Conservation (phyloP, 2,113 vertebrate species). For the Mirza zaza region DNA sequence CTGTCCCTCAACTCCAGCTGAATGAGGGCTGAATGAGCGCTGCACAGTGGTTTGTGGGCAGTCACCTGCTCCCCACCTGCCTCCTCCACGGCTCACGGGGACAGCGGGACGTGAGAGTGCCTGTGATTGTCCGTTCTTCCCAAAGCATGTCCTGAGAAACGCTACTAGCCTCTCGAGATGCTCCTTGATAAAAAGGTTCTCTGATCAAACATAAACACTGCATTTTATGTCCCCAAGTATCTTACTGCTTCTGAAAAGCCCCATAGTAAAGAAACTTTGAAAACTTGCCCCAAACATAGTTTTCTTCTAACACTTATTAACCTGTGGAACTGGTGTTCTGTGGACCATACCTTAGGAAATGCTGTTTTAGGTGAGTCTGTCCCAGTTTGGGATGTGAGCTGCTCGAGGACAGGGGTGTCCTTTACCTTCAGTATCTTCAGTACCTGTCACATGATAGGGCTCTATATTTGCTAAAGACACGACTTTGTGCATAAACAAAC, state of each 20-base stretch:
- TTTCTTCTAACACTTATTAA: neutral
- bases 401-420: neutral
- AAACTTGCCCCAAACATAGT: neutral
- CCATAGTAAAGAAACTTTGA: neutral
- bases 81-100: neutral
- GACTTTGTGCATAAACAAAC: neutral
- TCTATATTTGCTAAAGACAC: neutral
- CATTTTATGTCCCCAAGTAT: neutral
- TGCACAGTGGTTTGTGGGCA: rapidly evolving
- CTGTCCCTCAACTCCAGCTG: neutral
- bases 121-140: neutral
- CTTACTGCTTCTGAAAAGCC: neutral
- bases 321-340: neutral
- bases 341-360: neutral
- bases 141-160: neutral
- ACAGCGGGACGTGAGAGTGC: neutral
- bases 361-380: neutral
- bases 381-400: neutral
- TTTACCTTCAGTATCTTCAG: neutral
- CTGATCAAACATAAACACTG: neutral
- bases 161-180: neutral
- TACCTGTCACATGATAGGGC: neutral
- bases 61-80: rapidly evolving
- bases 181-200: neutral
- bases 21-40: neutral